Evolutionary conservation across 2,888 invertebrate genomes (phyloP).

Genomic region (Tinea pellionella): DNA sequence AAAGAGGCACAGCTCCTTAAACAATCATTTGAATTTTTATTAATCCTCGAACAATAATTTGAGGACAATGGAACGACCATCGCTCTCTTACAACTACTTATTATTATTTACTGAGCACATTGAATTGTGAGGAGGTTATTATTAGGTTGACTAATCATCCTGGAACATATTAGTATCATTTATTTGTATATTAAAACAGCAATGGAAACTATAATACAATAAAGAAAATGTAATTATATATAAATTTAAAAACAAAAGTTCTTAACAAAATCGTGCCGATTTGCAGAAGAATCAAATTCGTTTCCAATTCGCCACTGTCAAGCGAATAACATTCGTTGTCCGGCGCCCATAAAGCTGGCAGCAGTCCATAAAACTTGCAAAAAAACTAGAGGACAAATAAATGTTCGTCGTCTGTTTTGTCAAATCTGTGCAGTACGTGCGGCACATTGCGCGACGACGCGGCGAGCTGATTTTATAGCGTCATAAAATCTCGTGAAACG

Average conservation of each 20-base stretch:
- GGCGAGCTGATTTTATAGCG: slow-evolving; percentile 64
- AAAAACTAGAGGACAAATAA: slow-evolving; percentile 62
- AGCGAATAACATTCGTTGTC: slow-evolving; percentile 39
- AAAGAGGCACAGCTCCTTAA: slow-evolving; percentile 31
- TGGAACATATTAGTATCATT: neutral
- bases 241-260: neutral
- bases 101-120: slow-evolving; percentile 2
- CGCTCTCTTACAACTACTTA: neutral
- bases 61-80: slow-evolving; percentile 39
- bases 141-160: neutral
- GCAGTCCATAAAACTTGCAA: slow-evolving; percentile 62
- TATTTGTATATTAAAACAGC: neutral
- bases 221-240: neutral
- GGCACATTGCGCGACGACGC: slow-evolving; percentile 26
- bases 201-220: neutral
- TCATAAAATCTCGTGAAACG: slow-evolving; percentile 66
- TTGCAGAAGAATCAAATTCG: slow-evolving; percentile 31
- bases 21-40: slow-evolving; percentile 57
- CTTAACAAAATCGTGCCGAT: neutral
- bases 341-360: slow-evolving; percentile 60
- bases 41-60: slow-evolving; percentile 36
- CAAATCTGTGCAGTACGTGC: slow-evolving; percentile 65
- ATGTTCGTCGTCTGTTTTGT: slow-evolving; percentile 65
- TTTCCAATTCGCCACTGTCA: slow-evolving; percentile 46
- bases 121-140: neutral